phyloP scores from a whole-genome alignment of 2,888 invertebrate genomes.

The Fabriciana adippe region DNA sequence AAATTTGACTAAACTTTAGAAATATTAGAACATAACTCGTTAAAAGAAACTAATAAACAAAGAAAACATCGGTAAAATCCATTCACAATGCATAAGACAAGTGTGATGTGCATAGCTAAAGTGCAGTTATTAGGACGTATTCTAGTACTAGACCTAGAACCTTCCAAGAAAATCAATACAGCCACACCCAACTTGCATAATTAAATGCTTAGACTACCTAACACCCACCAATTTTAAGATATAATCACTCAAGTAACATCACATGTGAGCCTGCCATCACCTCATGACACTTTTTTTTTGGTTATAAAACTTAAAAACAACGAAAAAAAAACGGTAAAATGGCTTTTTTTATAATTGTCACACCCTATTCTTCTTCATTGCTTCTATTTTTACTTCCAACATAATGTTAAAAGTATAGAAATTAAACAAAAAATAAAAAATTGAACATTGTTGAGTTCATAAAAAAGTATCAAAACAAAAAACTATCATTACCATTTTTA shows the following conservation, averaged over 20 bases:
- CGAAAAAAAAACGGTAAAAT: conserved; percentile 71
- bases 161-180: conserved; percentile 82
- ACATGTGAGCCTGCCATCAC: conserved; percentile 74
- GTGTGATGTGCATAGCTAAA: conserved; percentile 59
- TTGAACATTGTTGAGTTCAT: conserved; percentile 69
- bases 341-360: conserved; percentile 47
- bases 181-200: conserved; percentile 82
- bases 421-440: conserved; percentile 60
- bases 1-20: not conserved
- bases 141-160: conserved; percentile 77
- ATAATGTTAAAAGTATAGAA: conserved; percentile 42
- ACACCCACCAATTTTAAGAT: conserved; percentile 48
- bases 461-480: conserved; percentile 84
- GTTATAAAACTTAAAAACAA: conserved; percentile 79
- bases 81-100: conserved; percentile 61
- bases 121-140: conserved; percentile 74
- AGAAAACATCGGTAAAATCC: conserved; percentile 48
- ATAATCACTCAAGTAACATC: conserved; percentile 63
- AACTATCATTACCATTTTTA: conserved; percentile 83
- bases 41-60: conserved; percentile 5
- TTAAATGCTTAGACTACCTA: conserved; percentile 55
- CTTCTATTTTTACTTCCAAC: conserved; percentile 24
- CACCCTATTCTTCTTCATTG: conserved; percentile 29
- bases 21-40: not conserved
- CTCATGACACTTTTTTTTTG: conserved; percentile 76